phyloP scores from a whole-genome alignment of 2,113 vertebrate genomes.

The Zapornia atra region DNA sequence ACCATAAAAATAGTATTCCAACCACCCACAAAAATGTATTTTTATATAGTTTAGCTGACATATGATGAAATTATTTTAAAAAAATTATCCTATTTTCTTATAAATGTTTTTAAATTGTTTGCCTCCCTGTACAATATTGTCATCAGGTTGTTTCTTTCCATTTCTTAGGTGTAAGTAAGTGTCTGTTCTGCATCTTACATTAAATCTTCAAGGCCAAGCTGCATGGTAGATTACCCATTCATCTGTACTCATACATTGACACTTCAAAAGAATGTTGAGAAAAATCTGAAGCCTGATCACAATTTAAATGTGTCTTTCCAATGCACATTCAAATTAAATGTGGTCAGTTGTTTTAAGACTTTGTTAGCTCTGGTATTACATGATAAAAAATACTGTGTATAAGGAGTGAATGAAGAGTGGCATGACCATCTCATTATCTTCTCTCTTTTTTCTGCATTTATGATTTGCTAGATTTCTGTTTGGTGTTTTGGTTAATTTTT shows the following conservation, averaged over 20 bases:
- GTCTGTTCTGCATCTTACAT: not conserved
- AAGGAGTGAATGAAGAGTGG: rapidly evolving
- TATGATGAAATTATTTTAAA: not conserved
- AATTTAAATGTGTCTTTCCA: not conserved
- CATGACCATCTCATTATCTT: not conserved
- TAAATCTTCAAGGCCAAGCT: not conserved
- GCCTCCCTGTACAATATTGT: not conserved
- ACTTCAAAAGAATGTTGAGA: not conserved
- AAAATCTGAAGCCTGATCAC: not conserved
- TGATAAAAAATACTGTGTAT: rapidly evolving
- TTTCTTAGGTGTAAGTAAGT: not conserved
- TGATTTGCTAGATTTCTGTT: not conserved
- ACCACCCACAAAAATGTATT: not conserved
- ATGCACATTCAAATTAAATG: not conserved
- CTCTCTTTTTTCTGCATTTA: not conserved
- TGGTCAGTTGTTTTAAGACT: not conserved
- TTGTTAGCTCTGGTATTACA: not conserved
- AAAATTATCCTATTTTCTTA: not conserved
- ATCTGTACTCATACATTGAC: not conserved
- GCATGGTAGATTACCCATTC: not conserved
- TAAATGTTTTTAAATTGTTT: not conserved
- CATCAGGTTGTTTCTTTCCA: not conserved
- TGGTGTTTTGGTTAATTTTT: not conserved
- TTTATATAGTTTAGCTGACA: not conserved
- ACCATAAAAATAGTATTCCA: not conserved